These are phyloP conservation scores for Ooceraea biroi DNA, from an alignment of 1,140 invertebrate species.

Conservation along the genomic window DNA sequence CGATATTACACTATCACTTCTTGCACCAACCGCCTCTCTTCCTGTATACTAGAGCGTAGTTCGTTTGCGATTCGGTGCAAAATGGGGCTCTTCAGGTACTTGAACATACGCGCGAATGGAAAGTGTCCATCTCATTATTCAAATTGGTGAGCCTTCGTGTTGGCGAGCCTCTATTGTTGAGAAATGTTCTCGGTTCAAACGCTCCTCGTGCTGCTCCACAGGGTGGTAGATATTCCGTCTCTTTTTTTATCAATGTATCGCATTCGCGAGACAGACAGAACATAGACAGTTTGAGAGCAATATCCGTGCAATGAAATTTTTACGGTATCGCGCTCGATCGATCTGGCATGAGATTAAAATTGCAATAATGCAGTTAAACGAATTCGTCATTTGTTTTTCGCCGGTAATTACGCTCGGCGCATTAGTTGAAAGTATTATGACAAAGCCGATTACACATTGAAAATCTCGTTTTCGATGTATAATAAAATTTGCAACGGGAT, in stretches of 20 bases:
- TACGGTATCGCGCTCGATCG: too few species aligned
- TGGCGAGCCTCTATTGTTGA: conserved; percentile 51
- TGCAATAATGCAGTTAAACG: conserved; percentile 5
- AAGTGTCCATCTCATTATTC: conserved; percentile 45
- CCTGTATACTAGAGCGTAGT: conserved; percentile 23
- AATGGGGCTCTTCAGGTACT: conserved; percentile 28
- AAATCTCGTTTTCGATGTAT: conserved; percentile 31
- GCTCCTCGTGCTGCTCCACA: neutral
- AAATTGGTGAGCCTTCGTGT: conserved; percentile 16
- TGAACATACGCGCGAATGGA: neutral
- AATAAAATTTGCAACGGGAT: conserved; percentile 31
- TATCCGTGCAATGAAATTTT: conserved; percentile 1
- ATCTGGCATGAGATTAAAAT: conserved; percentile 19
- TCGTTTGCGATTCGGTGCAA: conserved; percentile 33
- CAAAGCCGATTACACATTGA: conserved; percentile 43
- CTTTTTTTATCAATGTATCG: neutral
- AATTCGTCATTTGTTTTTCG: neutral
- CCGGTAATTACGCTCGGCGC: neutral
- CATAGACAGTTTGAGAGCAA: neutral
- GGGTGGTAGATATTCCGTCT: neutral
- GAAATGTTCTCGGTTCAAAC: neutral
- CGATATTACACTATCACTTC: neutral
- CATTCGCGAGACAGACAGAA: neutral
- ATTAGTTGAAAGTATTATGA: conserved; percentile 27
- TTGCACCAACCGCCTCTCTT: neutral